Conservation (phyloP, 2,797 vertebrate genomes). For the Sebastes dallii region DNA sequence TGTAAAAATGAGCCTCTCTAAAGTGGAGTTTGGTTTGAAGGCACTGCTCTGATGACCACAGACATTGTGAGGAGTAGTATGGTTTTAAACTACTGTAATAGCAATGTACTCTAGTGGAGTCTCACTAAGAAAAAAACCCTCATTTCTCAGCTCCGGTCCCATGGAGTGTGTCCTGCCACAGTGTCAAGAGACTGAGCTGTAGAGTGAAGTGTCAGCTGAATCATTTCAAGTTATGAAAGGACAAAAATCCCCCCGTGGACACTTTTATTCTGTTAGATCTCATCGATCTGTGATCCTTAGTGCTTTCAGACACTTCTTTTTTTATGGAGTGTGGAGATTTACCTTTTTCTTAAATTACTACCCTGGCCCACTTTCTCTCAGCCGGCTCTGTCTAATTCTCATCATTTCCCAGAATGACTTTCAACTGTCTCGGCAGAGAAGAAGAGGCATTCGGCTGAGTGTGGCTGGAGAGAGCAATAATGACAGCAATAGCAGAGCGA, state of each 20-base stretch:
- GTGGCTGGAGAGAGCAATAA: neutral
- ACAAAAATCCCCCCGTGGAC: neutral
- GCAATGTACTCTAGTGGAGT: neutral
- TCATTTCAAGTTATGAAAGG: conserved; percentile 40
- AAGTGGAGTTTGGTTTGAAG: too few relatives aligned
- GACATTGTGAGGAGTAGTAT: too few relatives aligned
- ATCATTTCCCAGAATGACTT: conserved; percentile 31
- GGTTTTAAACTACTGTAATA: too few relatives aligned
- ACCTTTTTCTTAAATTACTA: conserved; percentile 21
- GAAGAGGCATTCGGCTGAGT: conserved; percentile 1
- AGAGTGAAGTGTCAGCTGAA: conserved; percentile 37
- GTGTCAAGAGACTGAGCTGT: conserved; percentile 5
- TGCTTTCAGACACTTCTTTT: conserved; percentile 34
- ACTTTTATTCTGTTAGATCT: conserved; percentile 27
- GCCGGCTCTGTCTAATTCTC: neutral
- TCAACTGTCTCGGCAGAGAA: neutral
- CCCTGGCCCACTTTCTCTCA: neutral
- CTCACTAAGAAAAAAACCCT: neutral
- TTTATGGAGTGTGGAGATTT: conserved; percentile 31
- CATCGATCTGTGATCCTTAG: conserved; percentile 27
- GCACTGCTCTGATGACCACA: too few relatives aligned
- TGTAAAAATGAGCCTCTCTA: too few relatives aligned
- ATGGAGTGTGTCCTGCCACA: neutral
- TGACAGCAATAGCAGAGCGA: neutral
- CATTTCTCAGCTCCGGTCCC: neutral